Base-by-base conservation (phyloP, 2,888 invertebrate species). In the Chloroclystis v-ata region DNA sequence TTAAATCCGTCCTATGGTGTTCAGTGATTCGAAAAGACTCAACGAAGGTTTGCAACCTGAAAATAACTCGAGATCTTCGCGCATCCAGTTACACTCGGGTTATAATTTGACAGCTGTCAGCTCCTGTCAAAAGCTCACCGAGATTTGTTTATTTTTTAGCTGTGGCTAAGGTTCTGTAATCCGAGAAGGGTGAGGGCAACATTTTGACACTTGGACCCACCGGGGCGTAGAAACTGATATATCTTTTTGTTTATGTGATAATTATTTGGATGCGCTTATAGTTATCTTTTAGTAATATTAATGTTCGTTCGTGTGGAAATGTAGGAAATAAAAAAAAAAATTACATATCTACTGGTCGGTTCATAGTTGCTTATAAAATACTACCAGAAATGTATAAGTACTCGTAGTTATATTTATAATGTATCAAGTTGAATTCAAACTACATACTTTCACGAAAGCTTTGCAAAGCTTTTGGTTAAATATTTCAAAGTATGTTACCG, bases 71-170 rank as follows among this genome's bases (percentile, higher is more conserved):
- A 11, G 16, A 10, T 33, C 16, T 33, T 42, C 33, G 13, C 16
- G 33, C 49, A 44, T 41, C 37, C 25, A 37, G 25, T 45, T 46
- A 38, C 49, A 38, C 45, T 9, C 32, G 11, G 33, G 32, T 33
- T 10, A 35, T 48, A 39, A 45, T 49, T 38, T 49, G 49, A 42
- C 49, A 42, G 7, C 45, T 46, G 39, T 46, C 45, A 46, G 29
- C 46, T 41, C 28, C 47, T 48, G 47, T 45, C 45, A 45, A 33
- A 46, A 46, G 42, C 42, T 42, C 29, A 24, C 20, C 20, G 20
- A 4, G 20, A 5, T 20, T 20, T 4, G 20, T 20, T 20, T 20
- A 20, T 20, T 20, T 20, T 20, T 20, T 20, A 20, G 2, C 20
- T 20, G 20, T 20, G 20, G n/a, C n/a, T n/a, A n/a, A 48, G 43